Evolutionary conservation across 2,888 invertebrate species (phyloP), one percentile per base, ranked within the genome.

Genomic region (Gymnocheta viridis): DNA sequence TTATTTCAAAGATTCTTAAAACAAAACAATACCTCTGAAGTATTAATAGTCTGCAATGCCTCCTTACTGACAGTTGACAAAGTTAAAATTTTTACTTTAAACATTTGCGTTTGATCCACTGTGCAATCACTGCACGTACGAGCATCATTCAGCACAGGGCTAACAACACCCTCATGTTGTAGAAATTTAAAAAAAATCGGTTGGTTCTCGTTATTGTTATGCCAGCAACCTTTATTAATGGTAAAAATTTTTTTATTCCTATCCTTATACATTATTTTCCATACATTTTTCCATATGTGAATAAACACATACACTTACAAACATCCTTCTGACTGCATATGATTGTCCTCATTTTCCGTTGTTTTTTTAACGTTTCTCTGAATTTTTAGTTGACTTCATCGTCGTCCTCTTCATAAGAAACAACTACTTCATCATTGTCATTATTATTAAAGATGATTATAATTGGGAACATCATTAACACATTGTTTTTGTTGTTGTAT

Each of bases 201-300:
- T 29, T 67, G 72, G 32, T 41, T 62, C 49, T 47, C 17, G 38
- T 73, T 78, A 51, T 60, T 78, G 24, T 56, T 79, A 19, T 38
- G 58, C 72, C 60, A 49, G 73, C 69, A 82, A 74, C 79, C 79
- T 83, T 83, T 82, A 76, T 80, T 83, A 83, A 83, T 83, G 79
- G 64, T 9, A 14, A 12, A 1, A 12, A 32, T 44, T 51, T 70
- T 62, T 62, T 70, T 67, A 19, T 44, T 62, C 49, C 19, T n/a
- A 41, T 69, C 60, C 74, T 60, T 60, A 22, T 67, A 4, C 62
- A 66, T 67, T 70, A 66, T 67, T 69, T 49, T 51, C 24, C 17
- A 19, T 35, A 14, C 19, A 22, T 49, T 29, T 60, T 35, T 19
- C 4, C 22, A 67, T 60, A 32, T 29, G 32, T 54, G 19, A 7